A percentile compares a stretch with the other conserved stretches of the same genome.
phyloP scores from a whole-genome alignment of 30 jellyfish, hydroid and myxozoan species.

The Hydra vulgaris region DNA sequence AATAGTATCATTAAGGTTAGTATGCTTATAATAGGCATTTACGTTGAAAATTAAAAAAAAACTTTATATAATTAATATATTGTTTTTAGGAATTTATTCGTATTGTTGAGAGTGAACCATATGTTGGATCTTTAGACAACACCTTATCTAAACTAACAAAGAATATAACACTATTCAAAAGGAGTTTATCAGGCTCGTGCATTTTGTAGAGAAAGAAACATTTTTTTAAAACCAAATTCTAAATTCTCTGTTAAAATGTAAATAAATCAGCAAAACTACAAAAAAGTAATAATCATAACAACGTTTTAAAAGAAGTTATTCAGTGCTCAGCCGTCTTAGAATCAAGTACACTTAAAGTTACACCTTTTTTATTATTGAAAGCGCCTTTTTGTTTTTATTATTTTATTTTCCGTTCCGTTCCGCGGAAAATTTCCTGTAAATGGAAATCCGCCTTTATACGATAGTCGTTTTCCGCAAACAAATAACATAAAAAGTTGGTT shows the following conservation, averaged over 20 bases:
- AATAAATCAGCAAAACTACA: background rate
- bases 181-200: background rate
- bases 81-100: constrained; percentile 15
- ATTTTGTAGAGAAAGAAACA: background rate
- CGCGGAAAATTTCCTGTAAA: too few species aligned
- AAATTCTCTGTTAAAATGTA: too few species aligned
- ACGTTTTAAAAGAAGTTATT: too few species aligned
- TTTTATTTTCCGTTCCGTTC: too few species aligned
- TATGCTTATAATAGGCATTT: background rate
- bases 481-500: too few species aligned
- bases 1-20: constrained; percentile 7
- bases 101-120: constrained; percentile 14
- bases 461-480: too few species aligned
- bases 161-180: background rate
- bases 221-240: background rate
- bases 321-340: too few species aligned
- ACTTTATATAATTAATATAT: background rate
- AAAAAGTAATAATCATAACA: background rate
- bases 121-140: background rate
- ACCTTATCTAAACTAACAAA: background rate
- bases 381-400: too few species aligned
- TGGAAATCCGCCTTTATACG: too few species aligned
- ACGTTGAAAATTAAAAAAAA: too few species aligned
- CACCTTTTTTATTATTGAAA: too few species aligned
- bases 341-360: too few species aligned